phyloP scores from a whole-genome alignment of 2,113 vertebrate genomes.

The Ploceus nigricollis region DNA sequence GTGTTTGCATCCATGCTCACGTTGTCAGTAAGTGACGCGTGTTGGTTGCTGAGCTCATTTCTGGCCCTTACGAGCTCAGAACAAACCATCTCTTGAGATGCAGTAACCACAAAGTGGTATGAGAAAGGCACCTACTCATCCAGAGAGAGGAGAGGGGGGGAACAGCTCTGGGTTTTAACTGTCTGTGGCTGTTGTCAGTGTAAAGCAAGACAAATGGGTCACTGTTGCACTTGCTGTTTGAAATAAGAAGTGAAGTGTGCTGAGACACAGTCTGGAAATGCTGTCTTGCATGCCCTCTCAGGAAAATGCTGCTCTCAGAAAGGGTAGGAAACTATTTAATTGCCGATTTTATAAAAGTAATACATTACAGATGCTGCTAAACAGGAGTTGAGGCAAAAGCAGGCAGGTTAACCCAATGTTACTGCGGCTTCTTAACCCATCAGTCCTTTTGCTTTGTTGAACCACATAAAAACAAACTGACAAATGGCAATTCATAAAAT shows the following conservation, averaged over 20 bases:
- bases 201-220: neutral
- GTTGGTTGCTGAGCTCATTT: neutral
- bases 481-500: slow-evolving; percentile 35
- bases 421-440: neutral
- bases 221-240: neutral
- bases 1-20: neutral
- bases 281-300: neutral
- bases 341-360: neutral
- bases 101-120: neutral
- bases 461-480: neutral
- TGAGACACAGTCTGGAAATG: neutral
- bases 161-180: neutral
- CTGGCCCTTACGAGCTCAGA: neutral
- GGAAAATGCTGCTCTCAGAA: neutral
- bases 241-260: neutral
- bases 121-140: neutral
- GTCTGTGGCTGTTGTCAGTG: neutral
- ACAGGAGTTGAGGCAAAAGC: neutral
- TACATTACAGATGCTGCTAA: neutral
- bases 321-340: neutral
- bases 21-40: neutral
- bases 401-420: neutral
- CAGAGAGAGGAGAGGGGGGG: neutral
- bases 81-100: neutral
- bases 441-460: neutral